Conservation (phyloP, 1,140 invertebrate genomes). For the Sycobia sp. region DNA sequence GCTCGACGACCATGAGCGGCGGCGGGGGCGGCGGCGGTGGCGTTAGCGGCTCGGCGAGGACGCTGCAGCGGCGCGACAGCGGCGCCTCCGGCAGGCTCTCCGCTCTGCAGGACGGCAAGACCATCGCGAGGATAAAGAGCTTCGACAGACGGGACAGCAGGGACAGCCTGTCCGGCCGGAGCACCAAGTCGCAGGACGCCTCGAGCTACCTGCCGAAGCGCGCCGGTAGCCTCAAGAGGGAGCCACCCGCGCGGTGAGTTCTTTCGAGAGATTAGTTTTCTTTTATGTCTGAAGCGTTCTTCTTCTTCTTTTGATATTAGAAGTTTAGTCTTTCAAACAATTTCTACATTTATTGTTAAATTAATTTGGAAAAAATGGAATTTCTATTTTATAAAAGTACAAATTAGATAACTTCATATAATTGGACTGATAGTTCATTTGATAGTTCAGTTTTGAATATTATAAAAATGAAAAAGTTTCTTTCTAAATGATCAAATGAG, state of each 20-base stretch:
- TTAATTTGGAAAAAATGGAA: no score
- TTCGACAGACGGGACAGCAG: conserved; percentile 27
- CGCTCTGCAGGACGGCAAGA: conserved; percentile 19
- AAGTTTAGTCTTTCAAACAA: no score
- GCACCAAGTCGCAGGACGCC: conserved; percentile 29
- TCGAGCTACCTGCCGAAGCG: conserved; percentile 53
- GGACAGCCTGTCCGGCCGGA: not conserved
- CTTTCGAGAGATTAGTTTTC: not conserved
- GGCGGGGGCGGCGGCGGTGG: not conserved
- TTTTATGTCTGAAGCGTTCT: no score
- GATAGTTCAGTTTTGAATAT: no score
- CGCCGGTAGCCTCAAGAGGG: conserved; percentile 45
- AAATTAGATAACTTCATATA: no score
- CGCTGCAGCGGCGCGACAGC: conserved; percentile 12
- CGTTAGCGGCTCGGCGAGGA: not conserved
- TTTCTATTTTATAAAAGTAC: no score
- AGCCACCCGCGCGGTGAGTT: conserved; percentile 40
- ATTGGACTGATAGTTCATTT: no score
- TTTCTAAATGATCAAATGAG: no score
- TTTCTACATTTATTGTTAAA: no score
- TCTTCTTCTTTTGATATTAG: no score
- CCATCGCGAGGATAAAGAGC: conserved; percentile 19
- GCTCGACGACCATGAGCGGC: no score
- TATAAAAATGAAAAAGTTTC: no score
- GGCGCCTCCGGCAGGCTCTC: not conserved